Evolutionary conservation across 2,888 invertebrate species (phyloP).

Genomic region (Coleophora deauratella): DNA sequence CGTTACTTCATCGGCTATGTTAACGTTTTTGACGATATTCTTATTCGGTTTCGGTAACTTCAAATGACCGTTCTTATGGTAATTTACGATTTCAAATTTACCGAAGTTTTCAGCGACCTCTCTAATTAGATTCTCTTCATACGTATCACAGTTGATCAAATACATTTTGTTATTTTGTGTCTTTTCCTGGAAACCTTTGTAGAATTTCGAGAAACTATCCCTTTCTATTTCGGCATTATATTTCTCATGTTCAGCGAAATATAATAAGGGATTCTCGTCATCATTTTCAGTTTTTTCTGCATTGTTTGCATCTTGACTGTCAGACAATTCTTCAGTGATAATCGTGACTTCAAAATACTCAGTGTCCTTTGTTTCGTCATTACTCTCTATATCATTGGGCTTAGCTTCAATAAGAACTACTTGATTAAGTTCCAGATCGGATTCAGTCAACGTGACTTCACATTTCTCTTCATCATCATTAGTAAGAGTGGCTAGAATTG

Average conservation of each 20-base stretch:
- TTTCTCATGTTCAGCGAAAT: constrained; percentile 54
- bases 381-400: not conserved
- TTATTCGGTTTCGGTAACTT: constrained; percentile 34
- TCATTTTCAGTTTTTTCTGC: constrained; percentile 5
- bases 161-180: constrained; percentile 33
- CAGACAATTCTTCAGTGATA: constrained; percentile 36
- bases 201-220: constrained; percentile 39
- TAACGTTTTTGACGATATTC: constrained; percentile 45
- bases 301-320: constrained; percentile 6
- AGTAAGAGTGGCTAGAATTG: not conserved
- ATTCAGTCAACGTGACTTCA: not conserved
- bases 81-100: constrained; percentile 46
- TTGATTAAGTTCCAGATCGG: not conserved
- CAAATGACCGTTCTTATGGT: constrained; percentile 50
- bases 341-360: constrained; percentile 44
- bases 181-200: constrained; percentile 33
- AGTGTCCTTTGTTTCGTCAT: constrained; percentile 21
- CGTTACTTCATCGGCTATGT: constrained; percentile 42
- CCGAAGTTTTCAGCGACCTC: constrained; percentile 44
- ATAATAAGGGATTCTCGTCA: constrained; percentile 33
- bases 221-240: constrained; percentile 46
- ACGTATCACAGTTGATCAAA: constrained; percentile 53
- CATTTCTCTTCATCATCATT: not conserved
- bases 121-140: constrained; percentile 49
- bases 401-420: not conserved